Evolutionary conservation across 2,113 vertebrate species (phyloP).

Genomic region (Salvator merianae): DNA sequence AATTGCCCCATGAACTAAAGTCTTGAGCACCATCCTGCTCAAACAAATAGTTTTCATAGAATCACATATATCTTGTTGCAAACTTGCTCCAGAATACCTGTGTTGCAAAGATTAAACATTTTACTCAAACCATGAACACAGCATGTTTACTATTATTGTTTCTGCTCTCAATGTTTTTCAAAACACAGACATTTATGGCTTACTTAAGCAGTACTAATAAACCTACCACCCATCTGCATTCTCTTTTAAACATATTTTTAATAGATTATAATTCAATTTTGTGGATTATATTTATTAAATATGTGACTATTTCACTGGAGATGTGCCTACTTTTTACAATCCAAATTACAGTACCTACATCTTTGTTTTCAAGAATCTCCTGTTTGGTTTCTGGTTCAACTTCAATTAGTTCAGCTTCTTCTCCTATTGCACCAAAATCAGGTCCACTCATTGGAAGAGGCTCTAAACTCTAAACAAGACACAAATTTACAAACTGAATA

Average conservation of each 20-base stretch:
- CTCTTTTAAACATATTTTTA: neutral
- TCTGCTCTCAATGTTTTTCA: neutral
- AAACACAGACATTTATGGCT: neutral
- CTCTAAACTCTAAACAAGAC: constrained; percentile 85
- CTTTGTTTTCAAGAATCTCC: constrained; percentile 95
- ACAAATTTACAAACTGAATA: fast-evolving
- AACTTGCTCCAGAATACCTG: neutral
- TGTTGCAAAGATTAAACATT: neutral
- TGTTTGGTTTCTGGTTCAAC: constrained; percentile 88
- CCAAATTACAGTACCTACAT: constrained; percentile 76
- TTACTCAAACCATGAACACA: neutral
- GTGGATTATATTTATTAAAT: neutral
- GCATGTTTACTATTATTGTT: neutral
- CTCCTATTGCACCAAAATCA: constrained; percentile 81
- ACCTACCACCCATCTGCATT: neutral
- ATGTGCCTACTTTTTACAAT: neutral
- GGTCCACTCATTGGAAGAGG: constrained; percentile 87
- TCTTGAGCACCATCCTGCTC: neutral
- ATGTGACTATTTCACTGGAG: neutral
- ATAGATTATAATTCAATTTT: neutral
- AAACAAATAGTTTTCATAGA: neutral
- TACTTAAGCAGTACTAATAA: neutral
- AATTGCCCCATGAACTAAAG: too few species aligned
- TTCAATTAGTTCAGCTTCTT: constrained; percentile 87
- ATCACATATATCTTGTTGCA: neutral